Evolutionary conservation across 2,888 invertebrate genomes (phyloP).

Genomic region (Sepioteuthis lessoniana): DNA sequence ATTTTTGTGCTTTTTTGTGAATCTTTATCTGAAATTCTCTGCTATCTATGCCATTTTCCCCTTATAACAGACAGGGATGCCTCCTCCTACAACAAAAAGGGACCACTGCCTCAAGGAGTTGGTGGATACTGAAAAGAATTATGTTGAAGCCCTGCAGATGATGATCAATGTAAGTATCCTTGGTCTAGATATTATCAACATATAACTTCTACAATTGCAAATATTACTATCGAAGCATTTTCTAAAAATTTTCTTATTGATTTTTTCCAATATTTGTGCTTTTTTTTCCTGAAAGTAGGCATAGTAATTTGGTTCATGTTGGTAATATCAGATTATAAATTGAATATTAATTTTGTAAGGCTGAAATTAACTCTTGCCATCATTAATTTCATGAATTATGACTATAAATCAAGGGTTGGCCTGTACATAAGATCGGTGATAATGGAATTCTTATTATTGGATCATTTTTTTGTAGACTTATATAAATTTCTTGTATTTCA

Average conservation of each 20-base stretch:
- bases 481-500: background rate
- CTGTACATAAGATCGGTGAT: no score
- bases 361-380: no score
- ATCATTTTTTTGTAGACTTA: background rate
- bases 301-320: background rate
- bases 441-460: background rate
- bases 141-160: conserved; percentile 92
- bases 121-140: conserved; percentile 96
- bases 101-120: conserved; percentile 88
- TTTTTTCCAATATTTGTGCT: background rate
- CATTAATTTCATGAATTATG: no score
- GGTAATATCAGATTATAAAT: no score
- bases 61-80: conserved; percentile 51
- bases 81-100: conserved; percentile 82
- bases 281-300: background rate
- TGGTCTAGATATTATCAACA: background rate
- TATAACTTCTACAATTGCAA: background rate
- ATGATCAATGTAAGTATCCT: conserved; percentile 66
- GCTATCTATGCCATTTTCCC: background rate
- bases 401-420: no score
- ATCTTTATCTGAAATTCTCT: background rate
- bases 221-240: background rate
- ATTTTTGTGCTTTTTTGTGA: background rate
- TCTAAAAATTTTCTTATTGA: background rate
- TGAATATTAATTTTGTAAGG: no score